phyloP scores from a whole-genome alignment of 2,888 invertebrate species.

The Diachrysia chrysitis region DNA sequence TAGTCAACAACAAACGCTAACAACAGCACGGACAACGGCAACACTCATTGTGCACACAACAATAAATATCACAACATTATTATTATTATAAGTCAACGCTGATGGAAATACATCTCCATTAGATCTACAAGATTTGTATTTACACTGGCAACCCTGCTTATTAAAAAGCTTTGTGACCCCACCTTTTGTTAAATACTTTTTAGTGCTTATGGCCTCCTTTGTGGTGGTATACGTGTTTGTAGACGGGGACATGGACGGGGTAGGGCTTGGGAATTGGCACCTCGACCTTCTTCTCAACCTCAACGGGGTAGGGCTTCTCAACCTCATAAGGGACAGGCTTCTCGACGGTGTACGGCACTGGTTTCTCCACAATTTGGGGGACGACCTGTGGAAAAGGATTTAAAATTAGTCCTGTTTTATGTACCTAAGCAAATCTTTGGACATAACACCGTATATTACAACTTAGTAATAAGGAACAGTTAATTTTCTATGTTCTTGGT shows the following conservation, averaged over 20 bases:
- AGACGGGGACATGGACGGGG: slow-evolving; percentile 92
- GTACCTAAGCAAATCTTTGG: neutral
- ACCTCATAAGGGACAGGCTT: slow-evolving; percentile 92
- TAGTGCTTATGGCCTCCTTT: slow-evolving; percentile 86
- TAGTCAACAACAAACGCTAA: slow-evolving; percentile 86
- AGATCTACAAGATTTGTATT: slow-evolving; percentile 79
- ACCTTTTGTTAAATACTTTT: slow-evolving; percentile 51
- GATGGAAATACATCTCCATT: slow-evolving; percentile 77
- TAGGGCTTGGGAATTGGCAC: slow-evolving; percentile 92
- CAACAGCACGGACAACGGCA: slow-evolving; percentile 79
- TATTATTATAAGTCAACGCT: slow-evolving; percentile 74
- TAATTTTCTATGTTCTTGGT: neutral
- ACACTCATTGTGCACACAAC: slow-evolving; percentile 79
- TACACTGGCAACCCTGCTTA: slow-evolving; percentile 74
- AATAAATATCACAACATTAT: slow-evolving; percentile 87
- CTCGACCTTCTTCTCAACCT: slow-evolving; percentile 93
- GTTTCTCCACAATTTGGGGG: slow-evolving; percentile 92
- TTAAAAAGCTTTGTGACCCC: slow-evolving; percentile 57
- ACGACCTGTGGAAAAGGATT: slow-evolving; percentile 83
- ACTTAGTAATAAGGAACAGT: neutral
- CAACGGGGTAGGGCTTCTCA: slow-evolving; percentile 93
- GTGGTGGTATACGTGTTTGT: slow-evolving; percentile 93
- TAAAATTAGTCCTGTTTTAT: slow-evolving; percentile 12
- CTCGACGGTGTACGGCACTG: slow-evolving; percentile 93
- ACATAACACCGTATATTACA: neutral